Evolutionary conservation across 2,113 vertebrate species (phyloP).

Genomic region (Macroglossus sobrinus): DNA sequence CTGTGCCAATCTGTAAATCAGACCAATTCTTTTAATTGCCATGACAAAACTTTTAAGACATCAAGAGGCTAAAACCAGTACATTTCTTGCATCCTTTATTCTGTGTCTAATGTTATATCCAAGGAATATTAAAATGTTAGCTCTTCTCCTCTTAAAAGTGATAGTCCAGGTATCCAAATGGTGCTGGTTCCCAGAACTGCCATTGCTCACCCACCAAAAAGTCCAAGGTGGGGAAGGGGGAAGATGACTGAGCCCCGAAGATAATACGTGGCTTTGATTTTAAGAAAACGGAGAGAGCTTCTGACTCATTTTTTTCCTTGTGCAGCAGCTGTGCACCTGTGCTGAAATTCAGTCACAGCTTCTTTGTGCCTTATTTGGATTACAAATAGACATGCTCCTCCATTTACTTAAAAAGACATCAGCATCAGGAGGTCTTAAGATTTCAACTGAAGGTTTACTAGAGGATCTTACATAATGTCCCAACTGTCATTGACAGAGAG

Average conservation of each 20-base stretch:
- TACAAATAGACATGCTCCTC: neutral
- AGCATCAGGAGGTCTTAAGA: neutral
- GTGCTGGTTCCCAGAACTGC: neutral
- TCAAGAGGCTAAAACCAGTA: neutral
- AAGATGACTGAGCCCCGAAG: neutral
- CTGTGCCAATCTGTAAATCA: neutral
- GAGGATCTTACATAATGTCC: neutral
- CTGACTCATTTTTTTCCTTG: neutral
- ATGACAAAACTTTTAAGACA: neutral
- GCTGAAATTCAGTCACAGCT: neutral
- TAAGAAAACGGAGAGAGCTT: accelerated
- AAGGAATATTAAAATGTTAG: neutral
- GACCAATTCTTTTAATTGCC: neutral
- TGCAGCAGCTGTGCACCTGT: neutral
- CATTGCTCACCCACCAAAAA: neutral
- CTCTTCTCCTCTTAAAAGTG: neutral
- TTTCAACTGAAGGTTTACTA: neutral
- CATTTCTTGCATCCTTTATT: neutral
- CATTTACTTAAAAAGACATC: neutral
- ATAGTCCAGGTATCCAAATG: neutral
- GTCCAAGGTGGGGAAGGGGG: neutral
- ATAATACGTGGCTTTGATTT: neutral
- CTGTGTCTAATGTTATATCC: neutral
- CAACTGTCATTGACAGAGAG: neutral
- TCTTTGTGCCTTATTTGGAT: neutral